phyloP scores from a whole-genome alignment of 2,113 vertebrate species.

The Callipepla californica region DNA sequence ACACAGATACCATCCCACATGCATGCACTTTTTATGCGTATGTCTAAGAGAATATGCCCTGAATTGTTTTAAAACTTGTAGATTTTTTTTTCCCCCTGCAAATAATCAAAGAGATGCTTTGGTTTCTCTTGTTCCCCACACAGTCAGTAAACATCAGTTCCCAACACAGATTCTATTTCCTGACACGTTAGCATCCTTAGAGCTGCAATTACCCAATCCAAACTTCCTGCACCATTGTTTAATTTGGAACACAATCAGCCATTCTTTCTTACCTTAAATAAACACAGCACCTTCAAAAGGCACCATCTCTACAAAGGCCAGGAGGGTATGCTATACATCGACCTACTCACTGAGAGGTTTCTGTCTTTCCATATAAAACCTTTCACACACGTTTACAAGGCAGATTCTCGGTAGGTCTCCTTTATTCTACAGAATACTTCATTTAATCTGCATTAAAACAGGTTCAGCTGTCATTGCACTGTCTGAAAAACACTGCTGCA shows the following conservation, averaged over 20 bases:
- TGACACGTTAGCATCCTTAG: background rate
- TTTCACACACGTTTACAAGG: background rate
- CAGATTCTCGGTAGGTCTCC: background rate
- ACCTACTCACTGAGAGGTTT: background rate
- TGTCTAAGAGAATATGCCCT: background rate
- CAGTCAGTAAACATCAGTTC: background rate
- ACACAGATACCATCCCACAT: background rate
- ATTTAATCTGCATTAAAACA: conserved; percentile 2
- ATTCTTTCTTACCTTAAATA: background rate
- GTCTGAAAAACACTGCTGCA: conserved; percentile 1
- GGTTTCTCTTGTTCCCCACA: background rate
- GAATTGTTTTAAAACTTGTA: background rate
- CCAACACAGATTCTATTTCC: background rate
- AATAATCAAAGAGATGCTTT: background rate
- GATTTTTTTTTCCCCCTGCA: background rate
- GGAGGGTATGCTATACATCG: background rate
- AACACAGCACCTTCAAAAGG: conserved; percentile 38
- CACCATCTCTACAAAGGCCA: background rate
- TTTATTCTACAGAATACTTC: background rate
- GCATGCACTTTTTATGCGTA: background rate
- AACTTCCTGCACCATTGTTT: conserved; percentile 7
- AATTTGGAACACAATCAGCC: conserved; percentile 47
- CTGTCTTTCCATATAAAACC: background rate
- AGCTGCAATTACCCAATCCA: conserved; percentile 21
- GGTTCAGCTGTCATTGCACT: background rate